Conservation (phyloP, 2,113 vertebrate species). For the Oreochromis spilurus region DNA sequence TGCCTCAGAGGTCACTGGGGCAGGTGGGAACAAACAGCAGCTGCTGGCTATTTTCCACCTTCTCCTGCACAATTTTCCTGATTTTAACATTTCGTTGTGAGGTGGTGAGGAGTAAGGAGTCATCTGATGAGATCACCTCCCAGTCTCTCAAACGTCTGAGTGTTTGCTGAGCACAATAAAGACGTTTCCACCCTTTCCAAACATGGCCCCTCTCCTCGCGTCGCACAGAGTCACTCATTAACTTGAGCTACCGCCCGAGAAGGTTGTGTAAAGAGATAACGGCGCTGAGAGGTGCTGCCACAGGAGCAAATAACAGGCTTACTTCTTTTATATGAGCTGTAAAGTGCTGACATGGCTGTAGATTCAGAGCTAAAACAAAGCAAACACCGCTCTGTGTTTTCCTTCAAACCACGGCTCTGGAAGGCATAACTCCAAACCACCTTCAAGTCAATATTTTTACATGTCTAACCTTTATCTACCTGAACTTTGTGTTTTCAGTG, state of each 20-base stretch:
- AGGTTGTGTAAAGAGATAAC: conserved; percentile 9
- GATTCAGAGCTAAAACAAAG: not conserved
- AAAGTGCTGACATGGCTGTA: not conserved
- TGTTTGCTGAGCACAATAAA: conserved; percentile 33
- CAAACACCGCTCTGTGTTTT: not conserved
- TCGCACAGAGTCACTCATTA: conserved; percentile 49
- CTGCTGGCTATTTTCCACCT: conserved; percentile 18
- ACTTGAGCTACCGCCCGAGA: not conserved
- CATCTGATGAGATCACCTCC: not conserved
- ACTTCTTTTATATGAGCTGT: not conserved
- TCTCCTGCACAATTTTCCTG: not conserved
- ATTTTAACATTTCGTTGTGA: not conserved
- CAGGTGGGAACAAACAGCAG: not conserved
- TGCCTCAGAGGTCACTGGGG: not conserved
- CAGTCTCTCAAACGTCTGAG: not conserved
- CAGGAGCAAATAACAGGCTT: not conserved
- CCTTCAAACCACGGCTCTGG: not conserved
- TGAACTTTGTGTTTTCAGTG: not conserved
- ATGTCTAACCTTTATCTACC: not conserved
- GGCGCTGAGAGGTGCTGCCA: not conserved
- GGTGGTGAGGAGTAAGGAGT: not conserved
- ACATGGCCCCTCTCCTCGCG: conserved; percentile 10
- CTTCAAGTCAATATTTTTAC: not conserved
- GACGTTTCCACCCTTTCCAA: conserved; percentile 34
- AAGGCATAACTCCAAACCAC: not conserved